Conservation (phyloP, 1,140 invertebrate species). For the Papilio helenus region DNA sequence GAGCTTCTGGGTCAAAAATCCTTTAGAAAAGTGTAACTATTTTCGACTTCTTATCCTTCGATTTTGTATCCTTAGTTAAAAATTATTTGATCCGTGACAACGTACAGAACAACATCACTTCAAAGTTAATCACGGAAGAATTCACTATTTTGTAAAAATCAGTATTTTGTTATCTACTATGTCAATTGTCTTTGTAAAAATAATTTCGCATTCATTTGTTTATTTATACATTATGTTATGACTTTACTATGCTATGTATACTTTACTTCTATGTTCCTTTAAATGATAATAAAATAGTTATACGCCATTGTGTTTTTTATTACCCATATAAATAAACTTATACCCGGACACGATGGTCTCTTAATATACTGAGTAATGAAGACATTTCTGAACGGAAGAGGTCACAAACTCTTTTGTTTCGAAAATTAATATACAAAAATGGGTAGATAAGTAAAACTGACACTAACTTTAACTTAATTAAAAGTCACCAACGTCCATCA, state of each 20-base stretch:
- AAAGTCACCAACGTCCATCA: too few species aligned
- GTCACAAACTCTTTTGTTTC: too few species aligned
- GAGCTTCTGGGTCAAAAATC: neutral
- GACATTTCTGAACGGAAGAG: too few species aligned
- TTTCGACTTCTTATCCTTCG: too few species aligned
- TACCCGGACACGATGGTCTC: too few species aligned
- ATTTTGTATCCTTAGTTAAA: neutral
- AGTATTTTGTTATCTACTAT: neutral
- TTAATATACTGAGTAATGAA: too few species aligned
- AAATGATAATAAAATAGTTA: neutral
- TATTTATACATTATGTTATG: neutral
- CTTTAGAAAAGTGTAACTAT: neutral
- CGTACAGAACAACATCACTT: neutral
- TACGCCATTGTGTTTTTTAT: neutral
- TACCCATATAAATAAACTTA: too few species aligned
- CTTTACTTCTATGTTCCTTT: neutral
- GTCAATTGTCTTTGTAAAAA: neutral
- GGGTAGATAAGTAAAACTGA: too few species aligned
- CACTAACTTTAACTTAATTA: too few species aligned
- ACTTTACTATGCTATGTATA: too few species aligned
- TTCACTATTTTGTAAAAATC: neutral
- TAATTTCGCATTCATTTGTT: neutral
- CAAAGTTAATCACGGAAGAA: neutral
- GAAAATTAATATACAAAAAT: too few species aligned
- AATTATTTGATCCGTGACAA: neutral